These are phyloP conservation scores for Microplitis mediator DNA, from an alignment of 1,140 invertebrate genomes.

Conservation along the genomic window DNA sequence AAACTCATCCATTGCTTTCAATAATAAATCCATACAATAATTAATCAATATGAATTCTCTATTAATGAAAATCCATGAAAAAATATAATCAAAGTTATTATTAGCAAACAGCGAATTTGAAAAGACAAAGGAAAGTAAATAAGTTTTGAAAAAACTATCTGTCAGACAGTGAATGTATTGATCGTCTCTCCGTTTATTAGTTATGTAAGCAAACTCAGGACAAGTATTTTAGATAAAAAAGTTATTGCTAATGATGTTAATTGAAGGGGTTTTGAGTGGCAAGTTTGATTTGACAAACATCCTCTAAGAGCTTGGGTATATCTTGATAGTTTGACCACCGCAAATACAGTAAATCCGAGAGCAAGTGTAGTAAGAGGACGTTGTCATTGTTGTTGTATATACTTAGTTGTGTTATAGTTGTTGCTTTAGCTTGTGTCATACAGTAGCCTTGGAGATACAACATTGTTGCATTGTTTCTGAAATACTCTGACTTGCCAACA, in stretches of 20 bases:
- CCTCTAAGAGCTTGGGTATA: background rate
- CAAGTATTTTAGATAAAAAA: too few relatives aligned
- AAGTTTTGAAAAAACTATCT: background rate
- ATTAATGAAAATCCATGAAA: too few relatives aligned
- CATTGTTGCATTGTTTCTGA: conserved; percentile 10
- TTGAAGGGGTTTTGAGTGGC: background rate
- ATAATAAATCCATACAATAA: too few relatives aligned
- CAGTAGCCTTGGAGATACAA: background rate
- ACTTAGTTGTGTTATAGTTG: too few relatives aligned
- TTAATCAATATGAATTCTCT: too few relatives aligned
- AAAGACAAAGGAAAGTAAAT: background rate
- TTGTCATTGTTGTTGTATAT: too few relatives aligned
- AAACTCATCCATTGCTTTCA: too few relatives aligned
- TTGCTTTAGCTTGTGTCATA: too few relatives aligned
- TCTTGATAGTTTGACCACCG: background rate
- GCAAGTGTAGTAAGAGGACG: background rate
- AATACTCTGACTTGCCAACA: conserved; percentile 27
- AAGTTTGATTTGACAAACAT: background rate
- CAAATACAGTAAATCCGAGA: background rate
- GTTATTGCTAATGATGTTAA: background rate
- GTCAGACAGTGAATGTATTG: too few relatives aligned
- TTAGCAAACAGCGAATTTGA: background rate
- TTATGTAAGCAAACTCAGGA: too few relatives aligned
- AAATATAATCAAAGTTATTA: background rate
- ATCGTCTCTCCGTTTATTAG: too few relatives aligned